phyloP scores from a whole-genome alignment of 2,888 invertebrate species.

The Balanococcus diminutus region DNA sequence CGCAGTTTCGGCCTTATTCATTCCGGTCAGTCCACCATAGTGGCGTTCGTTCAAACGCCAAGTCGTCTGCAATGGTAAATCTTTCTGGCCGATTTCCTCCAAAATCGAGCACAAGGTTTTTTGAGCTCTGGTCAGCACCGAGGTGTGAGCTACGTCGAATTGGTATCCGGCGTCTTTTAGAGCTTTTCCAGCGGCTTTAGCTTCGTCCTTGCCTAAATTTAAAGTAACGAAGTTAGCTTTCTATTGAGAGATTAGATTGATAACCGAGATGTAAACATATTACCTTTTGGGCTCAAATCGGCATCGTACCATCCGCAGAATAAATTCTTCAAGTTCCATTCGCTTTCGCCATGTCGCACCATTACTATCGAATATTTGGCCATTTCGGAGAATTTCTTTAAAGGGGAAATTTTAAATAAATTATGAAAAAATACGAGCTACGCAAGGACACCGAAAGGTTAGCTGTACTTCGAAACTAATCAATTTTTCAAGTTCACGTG shows the following conservation, averaged over 20 bases:
- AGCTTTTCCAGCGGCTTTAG: slow-evolving; percentile 73
- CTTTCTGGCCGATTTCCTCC: slow-evolving; percentile 70
- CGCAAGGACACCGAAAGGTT: slow-evolving; percentile 30
- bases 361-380: slow-evolving; percentile 68
- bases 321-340: slow-evolving; percentile 75
- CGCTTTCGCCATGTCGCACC: slow-evolving; percentile 78
- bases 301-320: slow-evolving; percentile 80
- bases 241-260: not conserved
- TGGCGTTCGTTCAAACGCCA: slow-evolving; percentile 89
- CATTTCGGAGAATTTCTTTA: slow-evolving; percentile 35
- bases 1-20: slow-evolving; percentile 84
- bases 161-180: slow-evolving; percentile 72
- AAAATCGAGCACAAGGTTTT: slow-evolving; percentile 74
- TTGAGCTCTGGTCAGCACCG: slow-evolving; percentile 78
- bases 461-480: slow-evolving; percentile 22
- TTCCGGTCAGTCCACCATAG: slow-evolving; percentile 83
- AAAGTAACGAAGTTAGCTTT: not conserved
- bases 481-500: slow-evolving; percentile 21
- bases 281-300: slow-evolving; percentile 69
- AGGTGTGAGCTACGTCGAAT: slow-evolving; percentile 83
- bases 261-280: not conserved
- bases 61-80: slow-evolving; percentile 72
- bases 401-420: slow-evolving; percentile 6
- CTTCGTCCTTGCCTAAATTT: slow-evolving; percentile 70
- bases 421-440: not conserved